Conservation (phyloP, 2,888 invertebrate genomes). For the Sialis fuliginosa region DNA sequence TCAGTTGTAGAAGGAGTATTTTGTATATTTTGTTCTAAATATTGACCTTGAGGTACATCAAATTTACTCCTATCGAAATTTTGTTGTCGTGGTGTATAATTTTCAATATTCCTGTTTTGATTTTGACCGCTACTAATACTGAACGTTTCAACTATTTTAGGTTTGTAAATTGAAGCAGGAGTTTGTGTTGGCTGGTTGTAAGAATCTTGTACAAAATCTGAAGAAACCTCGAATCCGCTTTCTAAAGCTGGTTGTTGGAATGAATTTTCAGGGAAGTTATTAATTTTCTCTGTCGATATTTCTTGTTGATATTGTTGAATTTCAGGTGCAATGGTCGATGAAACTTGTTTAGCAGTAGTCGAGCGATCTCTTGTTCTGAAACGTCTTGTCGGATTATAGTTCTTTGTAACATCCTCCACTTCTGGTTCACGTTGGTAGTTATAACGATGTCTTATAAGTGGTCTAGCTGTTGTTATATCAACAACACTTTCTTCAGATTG, state of each 20-base stretch:
- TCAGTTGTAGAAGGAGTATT: too few species aligned
- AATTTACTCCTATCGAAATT: too few species aligned
- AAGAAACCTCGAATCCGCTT: constrained; percentile 10
- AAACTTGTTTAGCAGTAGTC: not conserved
- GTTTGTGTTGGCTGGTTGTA: constrained; percentile 11
- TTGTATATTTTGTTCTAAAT: too few species aligned
- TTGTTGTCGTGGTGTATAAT: too few species aligned
- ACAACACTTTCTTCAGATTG: not conserved
- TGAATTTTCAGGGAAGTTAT: not conserved
- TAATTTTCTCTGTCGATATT: not conserved
- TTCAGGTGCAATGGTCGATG: too few species aligned
- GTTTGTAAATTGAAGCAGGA: constrained; percentile 7
- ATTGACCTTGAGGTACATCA: too few species aligned
- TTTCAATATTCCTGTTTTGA: too few species aligned
- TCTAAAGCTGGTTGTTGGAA: constrained; percentile 10
- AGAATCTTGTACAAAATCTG: not conserved
- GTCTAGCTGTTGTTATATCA: constrained; percentile 5
- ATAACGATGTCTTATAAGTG: constrained; percentile 4
- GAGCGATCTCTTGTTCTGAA: constrained; percentile 19
- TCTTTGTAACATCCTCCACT: constrained; percentile 9
- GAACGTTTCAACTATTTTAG: not conserved
- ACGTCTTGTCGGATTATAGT: constrained; percentile 13
- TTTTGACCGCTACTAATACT: too few species aligned
- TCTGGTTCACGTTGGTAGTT: not conserved
- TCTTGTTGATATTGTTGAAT: not conserved